Evolutionary conservation across 2,113 vertebrate species (phyloP).

Genomic region (Antigone vipio): DNA sequence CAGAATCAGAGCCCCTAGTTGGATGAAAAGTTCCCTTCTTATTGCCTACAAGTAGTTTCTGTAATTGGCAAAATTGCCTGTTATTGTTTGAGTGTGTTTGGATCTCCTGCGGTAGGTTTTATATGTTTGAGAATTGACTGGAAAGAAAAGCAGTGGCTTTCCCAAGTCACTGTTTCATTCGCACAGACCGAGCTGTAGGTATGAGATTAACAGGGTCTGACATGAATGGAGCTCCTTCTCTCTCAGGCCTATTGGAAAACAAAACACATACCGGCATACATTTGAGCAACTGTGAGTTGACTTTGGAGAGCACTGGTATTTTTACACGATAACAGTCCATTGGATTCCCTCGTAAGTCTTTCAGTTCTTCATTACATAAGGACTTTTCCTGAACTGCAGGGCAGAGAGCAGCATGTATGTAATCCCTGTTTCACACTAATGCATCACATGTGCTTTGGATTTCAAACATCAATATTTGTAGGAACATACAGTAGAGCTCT

Average conservation of each 20-base stretch:
- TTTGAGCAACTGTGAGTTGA: conserved; percentile 68
- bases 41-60: conserved; percentile 31
- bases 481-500: conserved; percentile 58
- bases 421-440: conserved; percentile 69
- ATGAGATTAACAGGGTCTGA: conserved; percentile 59
- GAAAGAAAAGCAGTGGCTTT: conserved; percentile 68
- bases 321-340: conserved; percentile 69
- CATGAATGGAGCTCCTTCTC: conserved; percentile 69
- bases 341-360: conserved; percentile 68
- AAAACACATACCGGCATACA: conserved; percentile 58
- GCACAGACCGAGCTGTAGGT: conserved; percentile 38
- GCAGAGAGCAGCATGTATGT: conserved; percentile 64
- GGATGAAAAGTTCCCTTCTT: conserved; percentile 52
- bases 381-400: conserved; percentile 60
- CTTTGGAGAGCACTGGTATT: conserved; percentile 64
- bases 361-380: conserved; percentile 69
- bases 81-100: conserved; percentile 58
- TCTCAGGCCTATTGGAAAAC: conserved; percentile 62
- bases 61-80: conserved; percentile 51
- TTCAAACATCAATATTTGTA: conserved; percentile 71
- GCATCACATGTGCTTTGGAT: conserved; percentile 67
- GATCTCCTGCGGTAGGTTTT: conserved; percentile 56
- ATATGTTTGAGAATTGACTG: conserved; percentile 62
- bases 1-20: neutral
- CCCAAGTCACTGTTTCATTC: conserved; percentile 63